These are phyloP conservation scores for Chaenocephalus aceratus DNA, from an alignment of 2,113 vertebrate species.

Conservation along the genomic window DNA sequence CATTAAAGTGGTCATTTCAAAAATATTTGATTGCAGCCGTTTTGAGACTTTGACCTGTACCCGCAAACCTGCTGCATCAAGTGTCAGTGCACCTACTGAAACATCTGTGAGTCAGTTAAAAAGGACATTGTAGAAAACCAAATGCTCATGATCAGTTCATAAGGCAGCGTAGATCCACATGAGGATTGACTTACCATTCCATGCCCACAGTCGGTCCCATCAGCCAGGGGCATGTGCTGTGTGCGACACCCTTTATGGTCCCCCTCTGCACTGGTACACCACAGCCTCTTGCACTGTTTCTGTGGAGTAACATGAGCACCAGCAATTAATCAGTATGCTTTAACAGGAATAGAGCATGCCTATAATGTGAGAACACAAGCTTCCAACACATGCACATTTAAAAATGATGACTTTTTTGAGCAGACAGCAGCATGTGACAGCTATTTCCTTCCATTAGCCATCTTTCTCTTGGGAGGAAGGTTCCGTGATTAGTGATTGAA, in stretches of 20 bases:
- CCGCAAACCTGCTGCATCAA: neutral
- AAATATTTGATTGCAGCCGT: neutral
- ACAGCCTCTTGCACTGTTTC: slow-evolving; percentile 96
- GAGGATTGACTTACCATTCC: slow-evolving; percentile 89
- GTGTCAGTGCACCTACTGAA: neutral
- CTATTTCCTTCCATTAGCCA: neutral
- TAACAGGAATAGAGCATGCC: neutral
- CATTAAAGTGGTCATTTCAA: neutral
- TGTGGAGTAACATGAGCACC: slow-evolving; percentile 54
- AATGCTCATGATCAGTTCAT: neutral
- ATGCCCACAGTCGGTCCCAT: slow-evolving; percentile 92
- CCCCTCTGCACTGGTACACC: slow-evolving; percentile 95
- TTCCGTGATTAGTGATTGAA: neutral
- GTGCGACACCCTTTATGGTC: slow-evolving; percentile 94
- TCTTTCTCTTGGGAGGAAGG: neutral
- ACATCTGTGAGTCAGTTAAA: neutral
- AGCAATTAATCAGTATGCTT: slow-evolving; percentile 17
- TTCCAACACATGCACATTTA: slow-evolving; percentile 17
- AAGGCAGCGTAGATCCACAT: slow-evolving; percentile 9
- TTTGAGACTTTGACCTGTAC: neutral
- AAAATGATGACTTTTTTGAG: neutral
- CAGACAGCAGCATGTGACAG: neutral
- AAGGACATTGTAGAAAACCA: neutral
- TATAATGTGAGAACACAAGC: slow-evolving; percentile 8
- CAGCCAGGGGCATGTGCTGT: slow-evolving; percentile 97